phyloP scores from a whole-genome alignment of 1,140 invertebrate species.

The Druon quercuslanigerum region DNA sequence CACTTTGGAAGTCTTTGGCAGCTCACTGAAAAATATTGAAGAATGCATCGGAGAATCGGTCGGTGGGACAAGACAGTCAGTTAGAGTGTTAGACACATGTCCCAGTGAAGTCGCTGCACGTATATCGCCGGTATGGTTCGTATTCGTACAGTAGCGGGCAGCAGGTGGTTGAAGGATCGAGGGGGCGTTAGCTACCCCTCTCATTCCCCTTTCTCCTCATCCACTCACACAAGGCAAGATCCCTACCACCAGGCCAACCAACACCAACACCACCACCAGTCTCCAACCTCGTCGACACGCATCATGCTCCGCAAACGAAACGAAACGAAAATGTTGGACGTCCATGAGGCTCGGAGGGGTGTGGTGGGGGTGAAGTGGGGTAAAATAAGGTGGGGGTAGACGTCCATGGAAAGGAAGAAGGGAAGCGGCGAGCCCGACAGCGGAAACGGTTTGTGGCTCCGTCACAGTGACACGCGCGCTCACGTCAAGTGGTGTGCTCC shows the following conservation, averaged over 20 bases:
- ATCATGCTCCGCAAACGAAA: constrained; percentile 40
- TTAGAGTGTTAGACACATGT: constrained; percentile 3
- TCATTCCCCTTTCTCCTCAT: constrained; percentile 11
- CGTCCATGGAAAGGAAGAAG: constrained; percentile 51
- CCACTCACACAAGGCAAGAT: background rate
- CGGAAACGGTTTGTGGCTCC: constrained; percentile 71
- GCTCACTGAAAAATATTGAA: background rate
- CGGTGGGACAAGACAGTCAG: background rate
- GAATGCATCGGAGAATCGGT: background rate
- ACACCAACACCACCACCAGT: constrained; percentile 27
- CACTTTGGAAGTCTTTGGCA: background rate
- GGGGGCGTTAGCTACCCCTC: constrained; percentile 62
- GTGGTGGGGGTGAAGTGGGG: constrained; percentile 31
- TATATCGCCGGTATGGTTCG: background rate
- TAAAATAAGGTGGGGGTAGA: constrained; percentile 30
- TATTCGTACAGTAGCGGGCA: constrained; percentile 46
- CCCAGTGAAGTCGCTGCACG: background rate
- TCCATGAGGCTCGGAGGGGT: background rate
- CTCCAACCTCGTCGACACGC: constrained; percentile 40
- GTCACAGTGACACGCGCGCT: constrained; percentile 75
- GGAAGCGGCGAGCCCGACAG: constrained; percentile 61
- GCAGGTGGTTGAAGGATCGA: constrained; percentile 67
- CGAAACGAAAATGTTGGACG: constrained; percentile 43
- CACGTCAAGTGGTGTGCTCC: constrained; percentile 70
- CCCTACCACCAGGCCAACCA: constrained; percentile 33